Evolutionary conservation across 2,797 vertebrate species (phyloP), one percentile per base, ranked within the genome.

Genomic region (Chaetodon trifasciatus): DNA sequence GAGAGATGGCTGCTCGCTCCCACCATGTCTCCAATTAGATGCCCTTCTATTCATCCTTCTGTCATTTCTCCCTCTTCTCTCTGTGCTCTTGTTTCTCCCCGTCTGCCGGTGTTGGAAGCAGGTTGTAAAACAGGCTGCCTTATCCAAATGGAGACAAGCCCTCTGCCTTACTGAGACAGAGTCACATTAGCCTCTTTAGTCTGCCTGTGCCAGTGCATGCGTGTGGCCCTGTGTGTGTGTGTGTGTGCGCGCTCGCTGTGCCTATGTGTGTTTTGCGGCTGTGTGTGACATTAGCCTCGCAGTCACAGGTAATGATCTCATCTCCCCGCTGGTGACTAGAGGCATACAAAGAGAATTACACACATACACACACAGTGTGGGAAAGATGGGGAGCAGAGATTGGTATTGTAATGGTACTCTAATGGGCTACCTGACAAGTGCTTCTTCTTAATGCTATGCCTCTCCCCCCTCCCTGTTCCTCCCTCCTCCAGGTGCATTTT

Each of bases 301-400:
- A 93, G 92, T 93, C 89, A 89, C 92, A 93, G 91, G 93, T 94
- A 94, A 94, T 94, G 92, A 94, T 93, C 87, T 94, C 92, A 92
- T 94, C 90, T 92, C 79, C 80, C 86, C 68, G 28, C 76, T 82
- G 83, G 89, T 90, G 91, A 91, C 91, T 89, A 78, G 83, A 88
- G 79, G 79, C 85, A 91, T 78, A 91, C 82, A 87, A 76, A 82
- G 71, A 82, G 81, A 88, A 84, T 80, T 62, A 78, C 71, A 53
- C 74, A 72, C 78, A 56, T 79, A 50, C 56, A 24, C 63, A 50
- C 42, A 21, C 67, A 78, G 61, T 84, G 84, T 86, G 70, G 80
- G 58, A 87, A 75, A 87, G 86, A 91, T 88, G 86, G 82, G 88
- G 89, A 89, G 85, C 88, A 90, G 82, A 92, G 86, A 92, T 84